Conservation (phyloP, 2,797 vertebrate genomes). For the Protosalanx chinensis region DNA sequence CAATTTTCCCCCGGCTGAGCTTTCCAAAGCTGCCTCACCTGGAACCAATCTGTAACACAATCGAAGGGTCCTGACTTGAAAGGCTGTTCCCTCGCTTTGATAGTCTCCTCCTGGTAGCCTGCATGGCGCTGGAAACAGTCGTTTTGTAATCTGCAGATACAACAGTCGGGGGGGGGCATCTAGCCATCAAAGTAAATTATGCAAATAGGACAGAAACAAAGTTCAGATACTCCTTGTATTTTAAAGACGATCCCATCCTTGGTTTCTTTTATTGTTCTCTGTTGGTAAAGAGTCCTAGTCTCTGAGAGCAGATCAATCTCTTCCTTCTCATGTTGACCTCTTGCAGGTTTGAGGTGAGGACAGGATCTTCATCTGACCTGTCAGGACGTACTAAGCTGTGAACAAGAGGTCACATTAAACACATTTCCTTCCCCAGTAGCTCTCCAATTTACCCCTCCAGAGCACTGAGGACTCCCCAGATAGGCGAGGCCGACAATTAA, state of each 20-base stretch:
- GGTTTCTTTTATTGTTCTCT: slow-evolving; percentile 21
- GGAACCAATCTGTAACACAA: slow-evolving; percentile 85
- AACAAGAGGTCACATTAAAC: slow-evolving; percentile 11
- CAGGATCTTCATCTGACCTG: neutral
- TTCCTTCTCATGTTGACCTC: slow-evolving; percentile 17
- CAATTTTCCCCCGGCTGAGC: slow-evolving; percentile 80
- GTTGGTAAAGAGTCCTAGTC: slow-evolving; percentile 3
- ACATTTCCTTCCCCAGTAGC: slow-evolving; percentile 31
- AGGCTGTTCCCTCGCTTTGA: slow-evolving; percentile 79
- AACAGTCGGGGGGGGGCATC: slow-evolving; percentile 63
- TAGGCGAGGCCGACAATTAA: slow-evolving; percentile 61
- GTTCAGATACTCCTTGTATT: slow-evolving; percentile 65
- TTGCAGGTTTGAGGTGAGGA: slow-evolving; percentile 46
- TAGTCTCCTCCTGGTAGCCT: slow-evolving; percentile 76
- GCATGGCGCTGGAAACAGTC: slow-evolving; percentile 68
- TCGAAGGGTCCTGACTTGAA: slow-evolving; percentile 82
- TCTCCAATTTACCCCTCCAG: slow-evolving; percentile 32
- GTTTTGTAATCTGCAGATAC: slow-evolving; percentile 71
- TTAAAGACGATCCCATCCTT: slow-evolving; percentile 40
- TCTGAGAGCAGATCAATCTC: neutral
- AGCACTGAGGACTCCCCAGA: slow-evolving; percentile 44
- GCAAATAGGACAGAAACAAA: slow-evolving; percentile 72
- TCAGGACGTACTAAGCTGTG: neutral
- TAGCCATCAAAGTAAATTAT: slow-evolving; percentile 78
- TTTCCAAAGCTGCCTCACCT: slow-evolving; percentile 83